Evolutionary conservation across 2,888 invertebrate genomes (phyloP), one percentile per base, ranked within the genome.

Genomic region (Acrobasis suavella): DNA sequence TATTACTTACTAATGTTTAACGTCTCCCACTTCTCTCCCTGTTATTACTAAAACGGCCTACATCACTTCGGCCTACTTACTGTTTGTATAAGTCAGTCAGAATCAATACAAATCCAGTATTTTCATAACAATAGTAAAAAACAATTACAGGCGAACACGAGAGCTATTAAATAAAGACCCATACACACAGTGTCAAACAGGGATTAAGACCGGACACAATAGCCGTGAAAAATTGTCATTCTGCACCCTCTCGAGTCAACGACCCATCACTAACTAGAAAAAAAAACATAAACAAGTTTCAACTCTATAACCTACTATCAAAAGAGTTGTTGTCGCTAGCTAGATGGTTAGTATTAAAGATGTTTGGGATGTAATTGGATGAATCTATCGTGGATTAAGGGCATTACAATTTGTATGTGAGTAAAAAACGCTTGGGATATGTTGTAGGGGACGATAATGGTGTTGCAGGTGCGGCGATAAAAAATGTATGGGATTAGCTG

Each of bases 341-440:
- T n/a, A 50, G 7, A 22, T 9, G 16, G 15, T 58, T 9, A 54
- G 61, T 15, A 14, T 54, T 60, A 62, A 66, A 72, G 79, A 81
- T 85, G 81, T 87, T 88, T 87, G 74, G 80, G 76, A 85, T 83
- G 86, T 88, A 91, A 91, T 91, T 91, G 89, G 87, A 91, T 89
- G 87, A 87, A 86, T 89, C 85, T 83, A 87, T 89, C 80, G 82
- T 82, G 89, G 91, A 91, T 91, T 92, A 91, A 80, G 87, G 86
- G 91, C 82, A 91, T 91, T 89, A 91, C 89, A 88, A 89, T 87
- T 89, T 90, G 90, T 85, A 84, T 80, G 82, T 80, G 76, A 83
- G 85, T 88, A 91, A 89, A 91, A 91, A 91, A 89, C 73, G 77
- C 54, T 42, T n/a, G 56, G 22, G 56, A 56, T 56, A 56, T 55